phyloP scores from a whole-genome alignment of 2,113 vertebrate genomes.

The Furnarius figulus region DNA sequence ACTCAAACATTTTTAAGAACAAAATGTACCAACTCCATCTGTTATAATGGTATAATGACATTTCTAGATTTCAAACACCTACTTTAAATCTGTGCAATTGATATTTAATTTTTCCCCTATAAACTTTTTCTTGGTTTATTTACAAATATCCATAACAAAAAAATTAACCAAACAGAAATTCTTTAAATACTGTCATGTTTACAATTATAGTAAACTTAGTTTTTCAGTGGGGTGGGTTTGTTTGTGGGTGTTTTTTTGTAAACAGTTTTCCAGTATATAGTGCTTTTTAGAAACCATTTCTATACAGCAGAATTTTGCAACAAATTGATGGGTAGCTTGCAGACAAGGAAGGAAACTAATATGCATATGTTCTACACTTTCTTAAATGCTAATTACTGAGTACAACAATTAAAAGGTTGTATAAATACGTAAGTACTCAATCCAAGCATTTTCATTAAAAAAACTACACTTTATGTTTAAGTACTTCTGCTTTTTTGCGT shows the following conservation, averaged over 20 bases:
- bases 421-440: neutral
- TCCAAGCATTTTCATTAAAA: neutral
- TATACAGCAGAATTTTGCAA: neutral
- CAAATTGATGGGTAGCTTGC: neutral
- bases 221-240: neutral
- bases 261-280: neutral
- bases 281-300: neutral
- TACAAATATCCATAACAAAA: neutral
- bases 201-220: neutral
- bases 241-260: neutral
- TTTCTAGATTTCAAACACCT: slow-evolving; percentile 64
- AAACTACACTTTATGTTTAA: neutral
- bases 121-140: slow-evolving; percentile 4
- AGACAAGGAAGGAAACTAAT: neutral
- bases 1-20: neutral
- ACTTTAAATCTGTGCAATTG: slow-evolving; percentile 62
- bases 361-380: neutral
- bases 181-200: neutral
- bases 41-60: slow-evolving; percentile 18
- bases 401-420: neutral
- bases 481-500: neutral
- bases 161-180: neutral
- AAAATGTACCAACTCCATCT: slow-evolving; percentile 38
- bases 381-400: neutral
- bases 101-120: neutral